A percentile compares a stretch with the other conserved stretches of the same genome.
Conservation (phyloP, 2,113 vertebrate genomes). For the Candoia aspera region DNA sequence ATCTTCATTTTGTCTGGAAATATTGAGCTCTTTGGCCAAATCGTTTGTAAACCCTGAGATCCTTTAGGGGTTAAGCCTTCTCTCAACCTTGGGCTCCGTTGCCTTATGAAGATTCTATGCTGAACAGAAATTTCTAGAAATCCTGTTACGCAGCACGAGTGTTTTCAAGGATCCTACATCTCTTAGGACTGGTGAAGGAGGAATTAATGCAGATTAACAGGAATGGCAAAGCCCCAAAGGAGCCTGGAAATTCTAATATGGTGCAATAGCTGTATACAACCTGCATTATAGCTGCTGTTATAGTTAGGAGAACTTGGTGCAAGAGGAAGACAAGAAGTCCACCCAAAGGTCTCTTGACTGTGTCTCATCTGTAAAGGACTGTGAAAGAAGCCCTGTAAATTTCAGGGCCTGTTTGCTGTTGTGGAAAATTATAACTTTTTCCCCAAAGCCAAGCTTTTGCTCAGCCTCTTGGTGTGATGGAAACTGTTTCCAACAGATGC, state of each 20-base stretch:
- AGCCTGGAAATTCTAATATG: not conserved
- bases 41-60: not conserved
- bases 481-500: not conserved
- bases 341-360: not conserved
- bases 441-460: not conserved
- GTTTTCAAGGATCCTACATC: not conserved
- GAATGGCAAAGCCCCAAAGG: not conserved
- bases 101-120: not conserved
- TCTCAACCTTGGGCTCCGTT: not conserved
- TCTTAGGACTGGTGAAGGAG: not conserved
- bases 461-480: not conserved
- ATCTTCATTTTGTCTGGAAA: not conserved
- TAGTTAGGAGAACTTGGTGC: not conserved
- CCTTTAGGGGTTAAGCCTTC: not conserved
- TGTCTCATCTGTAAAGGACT: not conserved
- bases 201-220: not conserved
- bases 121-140: not conserved
- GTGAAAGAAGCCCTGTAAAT: not conserved
- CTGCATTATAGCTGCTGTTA: not conserved
- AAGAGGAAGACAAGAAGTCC: not conserved
- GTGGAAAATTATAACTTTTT: not conserved
- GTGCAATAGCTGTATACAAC: not conserved
- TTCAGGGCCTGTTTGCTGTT: not conserved
- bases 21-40: not conserved
- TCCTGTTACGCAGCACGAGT: not conserved